Evolutionary conservation across 2,888 invertebrate species (phyloP).

Genomic region (Mesorhabditis belari): DNA sequence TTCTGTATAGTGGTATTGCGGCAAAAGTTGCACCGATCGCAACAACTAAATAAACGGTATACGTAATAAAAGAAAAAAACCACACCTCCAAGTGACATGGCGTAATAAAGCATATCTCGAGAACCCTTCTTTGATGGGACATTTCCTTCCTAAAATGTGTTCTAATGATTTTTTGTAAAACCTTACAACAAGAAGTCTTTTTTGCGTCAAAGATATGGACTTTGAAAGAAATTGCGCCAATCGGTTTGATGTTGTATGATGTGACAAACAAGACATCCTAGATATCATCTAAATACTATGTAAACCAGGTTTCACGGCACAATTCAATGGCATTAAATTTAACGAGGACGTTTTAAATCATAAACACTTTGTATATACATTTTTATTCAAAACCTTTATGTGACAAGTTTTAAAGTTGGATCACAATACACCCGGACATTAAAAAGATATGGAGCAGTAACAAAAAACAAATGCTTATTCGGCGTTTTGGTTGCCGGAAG

Average conservation of each 20-base stretch:
- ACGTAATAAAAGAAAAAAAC: too few relatives aligned
- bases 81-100: background rate
- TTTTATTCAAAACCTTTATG: too few relatives aligned
- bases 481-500: background rate
- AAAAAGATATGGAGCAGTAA: background rate
- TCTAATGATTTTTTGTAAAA: background rate
- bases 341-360: too few relatives aligned
- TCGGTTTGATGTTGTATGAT: background rate
- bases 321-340: too few relatives aligned
- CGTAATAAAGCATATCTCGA: background rate
- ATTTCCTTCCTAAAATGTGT: background rate
- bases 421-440: background rate
- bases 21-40: constrained; percentile 83
- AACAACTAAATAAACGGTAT: constrained; percentile 62
- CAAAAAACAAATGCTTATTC: background rate
- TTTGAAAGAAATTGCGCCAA: background rate
- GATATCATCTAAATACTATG: background rate
- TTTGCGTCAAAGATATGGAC: background rate
- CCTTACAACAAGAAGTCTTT: background rate
- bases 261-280: background rate
- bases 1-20: constrained; percentile 88
- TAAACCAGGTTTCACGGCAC: too few relatives aligned
- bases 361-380: too few relatives aligned
- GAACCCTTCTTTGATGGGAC: background rate
- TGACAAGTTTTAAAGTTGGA: too few relatives aligned